Percentiles rank a stretch among this genome's conserved stretches.
Conservation (phyloP, 2,113 vertebrate species). For the Actenoides lindsayi region DNA sequence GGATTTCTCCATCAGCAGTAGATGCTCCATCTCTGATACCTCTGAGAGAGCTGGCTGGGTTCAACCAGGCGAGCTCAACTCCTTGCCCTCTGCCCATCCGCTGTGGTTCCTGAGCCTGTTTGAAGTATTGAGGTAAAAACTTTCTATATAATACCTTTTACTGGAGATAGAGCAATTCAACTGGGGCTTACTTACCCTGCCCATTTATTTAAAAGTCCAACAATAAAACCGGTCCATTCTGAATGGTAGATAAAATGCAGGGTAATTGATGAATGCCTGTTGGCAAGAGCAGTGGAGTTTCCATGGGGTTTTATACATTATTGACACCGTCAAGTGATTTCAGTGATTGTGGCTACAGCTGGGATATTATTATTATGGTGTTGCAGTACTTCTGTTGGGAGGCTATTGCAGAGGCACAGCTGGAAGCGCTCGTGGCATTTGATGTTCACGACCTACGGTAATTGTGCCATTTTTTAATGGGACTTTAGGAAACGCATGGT, state of each 20-base stretch:
- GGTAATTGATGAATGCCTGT: conserved; percentile 73
- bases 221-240: conserved; percentile 57
- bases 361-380: conserved; percentile 72
- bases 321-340: conserved; percentile 72
- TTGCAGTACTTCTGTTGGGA: conserved; percentile 65
- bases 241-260: conserved; percentile 66
- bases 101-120: neutral
- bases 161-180: conserved; percentile 54
- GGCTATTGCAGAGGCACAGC: conserved; percentile 74
- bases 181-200: conserved; percentile 54
- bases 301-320: conserved; percentile 69
- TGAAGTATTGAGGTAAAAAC: conserved; percentile 52
- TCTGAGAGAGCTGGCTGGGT: neutral
- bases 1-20: neutral
- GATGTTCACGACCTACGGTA: conserved; percentile 73
- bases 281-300: conserved; percentile 66
- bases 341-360: conserved; percentile 74
- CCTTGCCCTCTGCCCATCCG: neutral
- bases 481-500: conserved; percentile 53
- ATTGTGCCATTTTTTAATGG: conserved; percentile 66
- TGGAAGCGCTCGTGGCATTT: conserved; percentile 74
- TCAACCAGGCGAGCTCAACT: fast-evolving
- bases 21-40: neutral
- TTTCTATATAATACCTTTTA: conserved; percentile 66
- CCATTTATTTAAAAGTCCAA: conserved; percentile 62